Evolutionary conservation across 2,797 vertebrate species (phyloP).

Genomic region (Enteromius viviparus): DNA sequence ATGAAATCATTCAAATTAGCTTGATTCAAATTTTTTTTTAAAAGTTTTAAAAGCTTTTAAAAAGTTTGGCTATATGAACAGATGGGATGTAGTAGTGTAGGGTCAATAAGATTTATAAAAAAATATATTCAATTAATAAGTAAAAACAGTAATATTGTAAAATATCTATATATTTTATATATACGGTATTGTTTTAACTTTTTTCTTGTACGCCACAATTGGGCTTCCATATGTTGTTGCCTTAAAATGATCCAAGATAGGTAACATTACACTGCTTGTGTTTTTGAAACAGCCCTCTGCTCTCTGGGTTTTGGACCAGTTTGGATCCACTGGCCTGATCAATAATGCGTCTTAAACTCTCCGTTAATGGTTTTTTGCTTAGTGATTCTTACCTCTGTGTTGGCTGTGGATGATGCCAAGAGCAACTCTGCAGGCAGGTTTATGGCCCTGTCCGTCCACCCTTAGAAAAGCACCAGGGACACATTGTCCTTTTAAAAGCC

Average conservation of each 20-base stretch:
- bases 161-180: neutral
- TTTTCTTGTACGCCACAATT: neutral
- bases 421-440: slow-evolving; percentile 13
- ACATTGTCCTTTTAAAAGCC: neutral
- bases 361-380: neutral
- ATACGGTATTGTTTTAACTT: neutral
- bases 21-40: too few relatives aligned
- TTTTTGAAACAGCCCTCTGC: neutral
- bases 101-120: neutral
- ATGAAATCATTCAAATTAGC: too few relatives aligned
- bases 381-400: neutral
- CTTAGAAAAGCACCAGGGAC: slow-evolving; percentile 2
- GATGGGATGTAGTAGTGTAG: neutral
- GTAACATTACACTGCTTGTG: neutral
- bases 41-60: neutral
- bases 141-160: neutral
- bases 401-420: neutral
- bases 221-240: neutral
- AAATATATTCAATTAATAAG: neutral
- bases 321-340: neutral
- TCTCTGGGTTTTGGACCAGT: neutral
- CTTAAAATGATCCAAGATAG: neutral
- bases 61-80: neutral
- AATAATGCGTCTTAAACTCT: neutral
- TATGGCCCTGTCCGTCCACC: neutral